Conservation (phyloP, 2,113 vertebrate species). For the Ceyx melanurus region DNA sequence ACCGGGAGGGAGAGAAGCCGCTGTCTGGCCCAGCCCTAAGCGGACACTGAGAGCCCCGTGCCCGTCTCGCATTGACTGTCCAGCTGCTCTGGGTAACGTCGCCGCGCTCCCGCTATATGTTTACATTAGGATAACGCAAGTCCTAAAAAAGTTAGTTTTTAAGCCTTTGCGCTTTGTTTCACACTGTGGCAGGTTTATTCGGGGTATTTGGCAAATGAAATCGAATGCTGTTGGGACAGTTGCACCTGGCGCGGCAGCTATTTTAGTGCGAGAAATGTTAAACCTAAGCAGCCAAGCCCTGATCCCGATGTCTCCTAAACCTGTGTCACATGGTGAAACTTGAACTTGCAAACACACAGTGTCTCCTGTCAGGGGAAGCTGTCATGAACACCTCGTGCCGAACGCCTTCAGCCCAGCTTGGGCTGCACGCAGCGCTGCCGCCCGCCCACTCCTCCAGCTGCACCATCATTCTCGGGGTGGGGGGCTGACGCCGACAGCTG, state of each 20-base stretch:
- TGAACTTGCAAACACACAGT: constrained; percentile 60
- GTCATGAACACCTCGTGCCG: constrained; percentile 53
- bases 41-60: constrained; percentile 14
- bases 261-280: constrained; percentile 78
- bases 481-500: background rate
- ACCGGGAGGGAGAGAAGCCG: constrained; percentile 79
- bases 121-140: constrained; percentile 65
- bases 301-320: constrained; percentile 59
- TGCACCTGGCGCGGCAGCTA: constrained; percentile 80
- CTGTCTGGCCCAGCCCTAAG: constrained; percentile 49
- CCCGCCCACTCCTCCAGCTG: constrained; percentile 22
- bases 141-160: background rate
- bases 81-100: constrained; percentile 1
- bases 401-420: background rate
- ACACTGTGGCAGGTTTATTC: constrained; percentile 29
- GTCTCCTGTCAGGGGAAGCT: constrained; percentile 65
- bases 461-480: background rate
- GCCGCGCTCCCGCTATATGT: constrained; percentile 34
- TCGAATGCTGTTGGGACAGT: constrained; percentile 59
- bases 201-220: constrained; percentile 76
- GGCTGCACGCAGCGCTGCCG: background rate
- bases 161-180: constrained; percentile 66
- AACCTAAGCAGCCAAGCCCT: constrained; percentile 54
- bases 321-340: constrained; percentile 75
- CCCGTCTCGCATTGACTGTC: background rate